A percentile compares a stretch with the other conserved stretches of the same genome.
Evolutionary conservation across 2,888 invertebrate genomes (phyloP).

Genomic region (Perdita meconis): DNA sequence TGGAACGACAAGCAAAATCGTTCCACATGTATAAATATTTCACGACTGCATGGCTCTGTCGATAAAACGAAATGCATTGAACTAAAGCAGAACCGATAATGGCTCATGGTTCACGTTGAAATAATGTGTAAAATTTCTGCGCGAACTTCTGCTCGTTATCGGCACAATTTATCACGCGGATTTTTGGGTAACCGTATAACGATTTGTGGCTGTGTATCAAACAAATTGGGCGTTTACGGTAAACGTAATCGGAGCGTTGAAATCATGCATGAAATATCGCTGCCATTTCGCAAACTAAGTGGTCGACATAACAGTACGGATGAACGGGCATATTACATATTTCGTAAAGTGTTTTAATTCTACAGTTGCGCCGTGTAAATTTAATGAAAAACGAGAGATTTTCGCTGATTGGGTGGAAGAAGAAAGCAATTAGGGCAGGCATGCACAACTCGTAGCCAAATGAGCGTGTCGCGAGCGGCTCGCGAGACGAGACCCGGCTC

Average conservation of each 20-base stretch:
- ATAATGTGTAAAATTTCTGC: slow-evolving; percentile 53
- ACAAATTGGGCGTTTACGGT: slow-evolving; percentile 10
- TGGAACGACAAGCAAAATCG: not conserved
- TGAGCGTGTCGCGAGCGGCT: too few species aligned
- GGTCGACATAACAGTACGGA: not conserved
- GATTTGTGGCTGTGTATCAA: not conserved
- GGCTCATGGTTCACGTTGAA: slow-evolving; percentile 24
- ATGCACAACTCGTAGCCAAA: too few species aligned
- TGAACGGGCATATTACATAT: not conserved
- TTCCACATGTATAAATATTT: slow-evolving; percentile 22
- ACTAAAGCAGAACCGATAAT: slow-evolving; percentile 47
- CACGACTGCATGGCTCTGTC: slow-evolving; percentile 2
- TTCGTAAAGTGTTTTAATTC: not conserved
- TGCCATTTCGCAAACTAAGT: not conserved
- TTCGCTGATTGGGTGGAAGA: too few species aligned
- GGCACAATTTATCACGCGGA: slow-evolving; percentile 13
- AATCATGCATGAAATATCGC: not conserved
- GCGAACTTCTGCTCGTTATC: slow-evolving; percentile 32
- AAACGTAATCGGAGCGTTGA: slow-evolving; percentile 4
- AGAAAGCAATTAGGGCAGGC: too few species aligned
- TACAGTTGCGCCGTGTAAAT: too few species aligned
- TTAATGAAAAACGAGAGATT: too few species aligned
- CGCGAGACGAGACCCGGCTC: too few species aligned
- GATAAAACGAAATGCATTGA: slow-evolving; percentile 39
- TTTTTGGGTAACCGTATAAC: not conserved